A percentile compares a stretch with the other conserved stretches of the same genome.
phyloP scores from a whole-genome alignment of 2,888 invertebrate genomes.

The Cataglyphis albicans region DNA sequence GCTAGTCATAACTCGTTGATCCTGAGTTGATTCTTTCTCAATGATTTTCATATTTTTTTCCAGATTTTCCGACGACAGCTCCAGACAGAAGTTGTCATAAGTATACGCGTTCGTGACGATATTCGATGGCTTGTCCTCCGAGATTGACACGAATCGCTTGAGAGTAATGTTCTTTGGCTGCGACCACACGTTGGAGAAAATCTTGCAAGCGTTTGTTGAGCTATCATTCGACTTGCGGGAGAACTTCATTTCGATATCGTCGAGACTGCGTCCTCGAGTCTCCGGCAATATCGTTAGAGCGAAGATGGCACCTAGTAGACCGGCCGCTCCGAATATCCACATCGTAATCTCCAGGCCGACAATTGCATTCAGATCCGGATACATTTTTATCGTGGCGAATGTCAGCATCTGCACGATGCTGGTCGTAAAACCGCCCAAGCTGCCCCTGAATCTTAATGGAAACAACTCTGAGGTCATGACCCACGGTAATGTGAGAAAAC shows the following conservation, averaged over 20 bases:
- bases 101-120: conserved; percentile 73
- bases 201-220: background rate
- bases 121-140: conserved; percentile 76
- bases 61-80: conserved; percentile 70
- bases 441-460: conserved; percentile 90
- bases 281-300: conserved; percentile 89
- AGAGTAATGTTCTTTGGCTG: conserved; percentile 74
- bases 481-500: conserved; percentile 91
- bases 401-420: conserved; percentile 91
- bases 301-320: conserved; percentile 89
- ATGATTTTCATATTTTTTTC: conserved; percentile 51
- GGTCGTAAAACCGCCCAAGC: conserved; percentile 90
- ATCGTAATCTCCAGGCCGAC: conserved; percentile 89
- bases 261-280: conserved; percentile 90
- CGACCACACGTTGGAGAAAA: conserved; percentile 50
- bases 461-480: conserved; percentile 92
- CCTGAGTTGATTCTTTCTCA: background rate
- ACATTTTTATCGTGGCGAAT: conserved; percentile 91
- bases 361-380: conserved; percentile 88
- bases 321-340: conserved; percentile 89
- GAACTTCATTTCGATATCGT: conserved; percentile 90
- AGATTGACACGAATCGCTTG: conserved; percentile 75
- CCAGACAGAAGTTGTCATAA: conserved; percentile 80
- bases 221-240: conserved; percentile 83
- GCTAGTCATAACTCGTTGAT: conserved; percentile 49